phyloP scores from a whole-genome alignment of 1,140 invertebrate genomes.

The Plectrocnemia conspersa region DNA sequence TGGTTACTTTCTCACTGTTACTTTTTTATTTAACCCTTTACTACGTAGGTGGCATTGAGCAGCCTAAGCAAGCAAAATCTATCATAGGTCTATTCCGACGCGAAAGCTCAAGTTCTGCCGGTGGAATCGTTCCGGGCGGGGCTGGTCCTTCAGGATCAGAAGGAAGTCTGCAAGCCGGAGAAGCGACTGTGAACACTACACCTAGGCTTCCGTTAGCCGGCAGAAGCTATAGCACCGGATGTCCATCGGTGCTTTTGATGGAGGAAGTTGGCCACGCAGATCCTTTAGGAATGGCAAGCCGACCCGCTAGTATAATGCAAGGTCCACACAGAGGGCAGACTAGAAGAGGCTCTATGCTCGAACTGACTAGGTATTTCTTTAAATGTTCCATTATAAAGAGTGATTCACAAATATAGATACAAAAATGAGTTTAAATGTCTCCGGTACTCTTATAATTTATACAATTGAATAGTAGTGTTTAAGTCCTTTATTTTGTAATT shows the following conservation, averaged over 20 bases:
- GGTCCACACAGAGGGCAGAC: constrained; percentile 57
- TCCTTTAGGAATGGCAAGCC: constrained; percentile 51
- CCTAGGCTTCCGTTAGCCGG: constrained; percentile 43
- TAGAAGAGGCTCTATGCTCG: constrained; percentile 62
- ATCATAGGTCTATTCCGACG: constrained; percentile 67
- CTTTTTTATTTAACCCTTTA: constrained; percentile 38
- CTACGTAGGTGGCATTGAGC: constrained; percentile 61
- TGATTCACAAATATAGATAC: too few species aligned
- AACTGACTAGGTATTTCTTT: constrained; percentile 58
- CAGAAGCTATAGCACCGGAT: constrained; percentile 47
- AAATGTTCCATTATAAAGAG: constrained; percentile 7
- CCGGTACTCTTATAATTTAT: too few species aligned
- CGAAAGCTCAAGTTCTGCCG: constrained; percentile 59
- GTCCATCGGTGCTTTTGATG: constrained; percentile 51
- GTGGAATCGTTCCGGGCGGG: constrained; percentile 41
- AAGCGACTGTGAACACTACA: constrained; percentile 37
- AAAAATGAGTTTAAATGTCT: too few species aligned
- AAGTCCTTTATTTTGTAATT: too few species aligned
- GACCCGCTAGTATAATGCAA: constrained; percentile 49
- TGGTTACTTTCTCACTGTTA: constrained; percentile 38
- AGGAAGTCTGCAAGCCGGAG: constrained; percentile 49
- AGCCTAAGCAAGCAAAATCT: constrained; percentile 65
- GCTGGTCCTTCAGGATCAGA: constrained; percentile 48
- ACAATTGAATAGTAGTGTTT: too few species aligned
- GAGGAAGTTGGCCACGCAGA: constrained; percentile 53